Percentiles rank a stretch among this genome's conserved stretches.
Conservation (phyloP, 64 coral and sea anemone species). For the Montipora sp. region DNA sequence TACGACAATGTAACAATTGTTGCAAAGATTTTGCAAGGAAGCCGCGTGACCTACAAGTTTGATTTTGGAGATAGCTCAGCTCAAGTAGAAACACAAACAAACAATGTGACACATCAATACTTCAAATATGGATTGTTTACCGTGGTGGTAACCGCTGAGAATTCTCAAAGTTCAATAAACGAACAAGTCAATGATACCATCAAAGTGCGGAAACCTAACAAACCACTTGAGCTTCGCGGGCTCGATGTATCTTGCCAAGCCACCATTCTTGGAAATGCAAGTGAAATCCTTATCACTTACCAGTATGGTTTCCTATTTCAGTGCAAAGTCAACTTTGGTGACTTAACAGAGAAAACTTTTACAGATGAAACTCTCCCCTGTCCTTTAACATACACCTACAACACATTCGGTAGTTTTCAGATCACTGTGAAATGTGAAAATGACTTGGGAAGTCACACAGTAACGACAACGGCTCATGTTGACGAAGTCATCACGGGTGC, state of each 20-base stretch:
- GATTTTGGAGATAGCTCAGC: conserved; percentile 72
- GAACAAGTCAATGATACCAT: conserved; percentile 3
- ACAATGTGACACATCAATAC: conserved; percentile 46
- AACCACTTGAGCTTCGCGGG: conserved; percentile 44
- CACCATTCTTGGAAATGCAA: conserved; percentile 45
- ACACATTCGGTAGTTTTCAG: conserved; percentile 23
- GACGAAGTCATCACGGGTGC: conserved; percentile 65
- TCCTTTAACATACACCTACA: conserved; percentile 58
- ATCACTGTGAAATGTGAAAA: conserved; percentile 56
- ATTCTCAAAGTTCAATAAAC: conserved; percentile 19
- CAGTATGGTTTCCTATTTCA: conserved; percentile 61
- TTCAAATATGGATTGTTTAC: conserved; percentile 43
- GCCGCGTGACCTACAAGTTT: conserved; percentile 43
- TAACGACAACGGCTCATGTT: conserved; percentile 25
- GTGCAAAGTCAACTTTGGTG: conserved; percentile 59
- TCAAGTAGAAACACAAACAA: neutral
- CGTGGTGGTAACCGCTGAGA: conserved; percentile 37
- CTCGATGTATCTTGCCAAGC: conserved; percentile 66
- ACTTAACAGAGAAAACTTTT: neutral
- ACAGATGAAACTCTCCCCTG: neutral
- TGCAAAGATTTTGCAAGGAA: conserved; percentile 37
- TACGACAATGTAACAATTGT: conserved; percentile 16
- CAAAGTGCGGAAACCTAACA: conserved; percentile 6
- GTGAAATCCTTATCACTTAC: conserved; percentile 55
- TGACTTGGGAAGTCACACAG: neutral